Evolutionary conservation across 2,113 vertebrate species (phyloP).

Genomic region (Bubo blakistoni): DNA sequence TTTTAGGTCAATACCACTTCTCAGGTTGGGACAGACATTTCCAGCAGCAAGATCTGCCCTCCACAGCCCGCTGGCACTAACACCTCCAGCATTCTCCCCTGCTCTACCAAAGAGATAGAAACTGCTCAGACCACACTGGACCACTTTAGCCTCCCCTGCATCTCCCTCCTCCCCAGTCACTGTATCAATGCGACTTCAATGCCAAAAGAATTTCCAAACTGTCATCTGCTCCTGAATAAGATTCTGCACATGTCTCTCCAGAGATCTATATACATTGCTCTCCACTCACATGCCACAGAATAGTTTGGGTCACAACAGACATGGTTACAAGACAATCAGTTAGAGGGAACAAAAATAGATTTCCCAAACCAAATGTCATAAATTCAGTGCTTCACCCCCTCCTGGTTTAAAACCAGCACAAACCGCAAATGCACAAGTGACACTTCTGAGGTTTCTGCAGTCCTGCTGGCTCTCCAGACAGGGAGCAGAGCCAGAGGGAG

Average conservation of each 20-base stretch:
- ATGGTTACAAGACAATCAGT: slow-evolving; percentile 6
- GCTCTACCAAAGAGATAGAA: background rate
- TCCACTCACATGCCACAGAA: background rate
- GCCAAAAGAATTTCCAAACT: background rate
- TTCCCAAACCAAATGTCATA: background rate
- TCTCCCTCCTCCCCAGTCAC: background rate
- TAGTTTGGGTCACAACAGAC: background rate
- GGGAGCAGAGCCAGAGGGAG: background rate
- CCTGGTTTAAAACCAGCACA: background rate
- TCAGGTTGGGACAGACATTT: background rate
- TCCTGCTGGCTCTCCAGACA: background rate
- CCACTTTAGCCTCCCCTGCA: background rate
- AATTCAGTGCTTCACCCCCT: background rate
- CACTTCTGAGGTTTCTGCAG: background rate
- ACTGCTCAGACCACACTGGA: background rate
- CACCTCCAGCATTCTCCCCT: background rate
- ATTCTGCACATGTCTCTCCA: background rate
- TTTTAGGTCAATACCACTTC: background rate
- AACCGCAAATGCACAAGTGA: background rate
- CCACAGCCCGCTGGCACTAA: background rate
- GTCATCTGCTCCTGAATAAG: background rate
- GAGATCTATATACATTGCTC: background rate
- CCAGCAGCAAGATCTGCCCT: background rate
- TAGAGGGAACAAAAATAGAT: slow-evolving; percentile 13
- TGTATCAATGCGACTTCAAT: fast-evolving